Evolutionary conservation across 2,797 vertebrate species (phyloP), one percentile per base, ranked within the genome.

Genomic region (Valencia hispanica): DNA sequence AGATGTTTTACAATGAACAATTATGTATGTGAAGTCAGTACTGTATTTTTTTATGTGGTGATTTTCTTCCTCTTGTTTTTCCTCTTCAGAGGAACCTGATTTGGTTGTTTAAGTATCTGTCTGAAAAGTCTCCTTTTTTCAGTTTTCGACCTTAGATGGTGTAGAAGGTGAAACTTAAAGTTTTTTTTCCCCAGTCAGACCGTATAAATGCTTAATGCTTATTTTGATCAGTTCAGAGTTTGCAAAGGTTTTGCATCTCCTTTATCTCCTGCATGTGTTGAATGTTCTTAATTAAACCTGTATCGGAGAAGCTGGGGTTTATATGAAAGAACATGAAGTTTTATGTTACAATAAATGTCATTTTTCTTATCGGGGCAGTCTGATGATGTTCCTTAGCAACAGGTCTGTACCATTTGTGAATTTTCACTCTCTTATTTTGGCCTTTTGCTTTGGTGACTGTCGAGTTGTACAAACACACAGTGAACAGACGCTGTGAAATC

Each of bases 1-100:
- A 93, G 90, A 91, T 94, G 92, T 92, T 91, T 79, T 55, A 69
- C 73, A 84, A 88, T 84, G 83, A 91, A 80, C 80, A 78, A 75
- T 80, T 39, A 20, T 57, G 25, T 36, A 47, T 90, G 71, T 74
- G 79, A 80, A 80, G 77, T 75, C 80, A 83, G 76, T 79, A 74
- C 65, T 68, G 50, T 81, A 81, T 75, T 66, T 10, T 80, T 61
- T n/a, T 51, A 87, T 77, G 70, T 53, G 69, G 53, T 79, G 72
- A 63, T 51, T 55, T 86, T 80, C 77, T 80, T n/a, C 74, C 71
- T 75, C 71, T 51, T 55, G 65, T 76, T 77, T 53, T 75, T 63
- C 73, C 25, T 63, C 61, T 36, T 10, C 25, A n/a, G 12, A 39
- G 5, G 22, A 41, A 14, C 25, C 22, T 25, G 12, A 68, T 25